A percentile compares a stretch with the other conserved stretches of the same genome.
phyloP scores from a whole-genome alignment of 2,113 vertebrate species.

The Xiphorhynchus elegans region DNA sequence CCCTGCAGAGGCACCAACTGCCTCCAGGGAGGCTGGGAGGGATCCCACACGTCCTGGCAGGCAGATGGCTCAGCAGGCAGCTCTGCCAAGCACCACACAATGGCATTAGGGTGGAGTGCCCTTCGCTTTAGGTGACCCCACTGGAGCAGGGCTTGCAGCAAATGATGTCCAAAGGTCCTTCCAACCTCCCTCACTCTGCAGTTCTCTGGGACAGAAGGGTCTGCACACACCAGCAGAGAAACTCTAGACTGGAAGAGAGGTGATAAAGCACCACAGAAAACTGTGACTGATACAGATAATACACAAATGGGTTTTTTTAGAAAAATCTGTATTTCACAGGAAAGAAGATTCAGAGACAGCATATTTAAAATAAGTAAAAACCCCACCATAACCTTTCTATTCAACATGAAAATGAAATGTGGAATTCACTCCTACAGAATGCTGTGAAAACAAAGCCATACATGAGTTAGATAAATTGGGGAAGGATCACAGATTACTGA shows the following conservation, averaged over 20 bases:
- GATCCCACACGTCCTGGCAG: rapidly evolving
- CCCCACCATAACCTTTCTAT: not conserved
- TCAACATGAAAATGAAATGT: not conserved
- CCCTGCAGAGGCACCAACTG: not conserved
- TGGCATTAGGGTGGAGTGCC: not conserved
- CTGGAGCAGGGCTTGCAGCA: not conserved
- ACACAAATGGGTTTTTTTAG: not conserved
- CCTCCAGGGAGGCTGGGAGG: not conserved
- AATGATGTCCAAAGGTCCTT: not conserved
- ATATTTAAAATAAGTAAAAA: not conserved
- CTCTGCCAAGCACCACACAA: not conserved
- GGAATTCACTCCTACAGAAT: not conserved
- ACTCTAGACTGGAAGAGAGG: not conserved
- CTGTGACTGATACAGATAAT: not conserved
- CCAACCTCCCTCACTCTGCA: not conserved
- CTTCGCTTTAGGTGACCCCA: not conserved
- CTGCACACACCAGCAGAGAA: not conserved
- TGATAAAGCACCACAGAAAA: not conserved
- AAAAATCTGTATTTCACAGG: not conserved
- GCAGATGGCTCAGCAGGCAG: not conserved
- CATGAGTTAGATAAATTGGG: not conserved
- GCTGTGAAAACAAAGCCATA: not conserved
- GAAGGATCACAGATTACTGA: not conserved
- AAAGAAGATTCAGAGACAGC: not conserved
- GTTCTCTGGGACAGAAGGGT: not conserved